Percentiles rank a stretch among this genome's conserved stretches.
Evolutionary conservation across 2,113 vertebrate genomes (phyloP).

Genomic region (Antechinus flavipes): DNA sequence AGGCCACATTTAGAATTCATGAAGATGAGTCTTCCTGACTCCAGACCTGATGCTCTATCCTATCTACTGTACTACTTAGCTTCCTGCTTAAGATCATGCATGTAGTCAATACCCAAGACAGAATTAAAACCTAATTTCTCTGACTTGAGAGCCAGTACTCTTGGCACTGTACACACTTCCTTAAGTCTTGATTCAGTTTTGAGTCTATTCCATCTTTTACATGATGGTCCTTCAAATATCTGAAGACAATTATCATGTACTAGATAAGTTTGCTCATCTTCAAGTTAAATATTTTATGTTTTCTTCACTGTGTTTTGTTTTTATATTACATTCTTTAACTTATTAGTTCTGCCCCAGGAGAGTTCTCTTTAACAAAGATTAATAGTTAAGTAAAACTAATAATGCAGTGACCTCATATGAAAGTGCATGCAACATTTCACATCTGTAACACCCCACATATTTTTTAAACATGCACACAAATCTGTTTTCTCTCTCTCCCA

Average conservation of each 20-base stretch:
- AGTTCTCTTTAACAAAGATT: background rate
- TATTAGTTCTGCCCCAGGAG: background rate
- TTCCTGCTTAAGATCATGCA: too few species aligned
- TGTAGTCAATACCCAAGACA: background rate
- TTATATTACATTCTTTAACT: background rate
- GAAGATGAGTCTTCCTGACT: too few species aligned
- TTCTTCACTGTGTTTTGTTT: background rate
- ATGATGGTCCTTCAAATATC: background rate
- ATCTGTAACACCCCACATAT: background rate
- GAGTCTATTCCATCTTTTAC: background rate
- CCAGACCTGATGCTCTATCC: too few species aligned
- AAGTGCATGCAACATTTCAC: background rate
- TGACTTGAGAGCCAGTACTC: background rate
- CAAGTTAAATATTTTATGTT: too few species aligned
- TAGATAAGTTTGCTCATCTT: background rate
- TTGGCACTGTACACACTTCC: background rate
- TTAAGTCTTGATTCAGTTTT: background rate
- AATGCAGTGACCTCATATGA: background rate
- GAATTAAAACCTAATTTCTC: background rate
- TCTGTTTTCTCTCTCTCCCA: background rate
- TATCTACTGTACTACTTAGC: too few species aligned
- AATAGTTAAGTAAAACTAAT: background rate
- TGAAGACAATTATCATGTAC: background rate
- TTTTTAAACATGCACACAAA: background rate
- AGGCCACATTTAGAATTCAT: too few species aligned